A percentile compares a stretch with the other conserved stretches of the same genome.
phyloP scores from a whole-genome alignment of 2,888 invertebrate species.

The Archaeoteleia sp. region DNA sequence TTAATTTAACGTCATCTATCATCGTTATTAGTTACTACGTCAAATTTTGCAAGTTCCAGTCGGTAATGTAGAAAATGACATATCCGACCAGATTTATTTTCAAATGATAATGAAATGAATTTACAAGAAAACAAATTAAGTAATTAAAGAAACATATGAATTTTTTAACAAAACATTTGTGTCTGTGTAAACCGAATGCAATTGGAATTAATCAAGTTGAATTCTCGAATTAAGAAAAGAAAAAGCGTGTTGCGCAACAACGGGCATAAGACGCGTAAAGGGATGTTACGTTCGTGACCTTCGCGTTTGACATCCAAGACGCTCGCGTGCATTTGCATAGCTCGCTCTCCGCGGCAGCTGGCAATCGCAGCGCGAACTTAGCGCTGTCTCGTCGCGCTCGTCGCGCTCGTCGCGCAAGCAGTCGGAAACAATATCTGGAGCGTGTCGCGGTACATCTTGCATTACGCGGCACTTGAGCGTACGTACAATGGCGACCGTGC shows the following conservation, averaged over 20 bases:
- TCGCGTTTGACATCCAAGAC: constrained; percentile 5
- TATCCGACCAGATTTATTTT: too few species aligned
- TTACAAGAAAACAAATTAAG: too few species aligned
- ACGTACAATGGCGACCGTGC: constrained; percentile 47
- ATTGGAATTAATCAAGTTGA: too few species aligned
- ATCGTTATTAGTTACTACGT: too few species aligned
- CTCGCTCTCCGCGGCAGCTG: constrained; percentile 23
- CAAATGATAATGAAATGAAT: too few species aligned
- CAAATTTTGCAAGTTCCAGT: too few species aligned
- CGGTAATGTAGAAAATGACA: too few species aligned
- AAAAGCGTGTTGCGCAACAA: too few species aligned
- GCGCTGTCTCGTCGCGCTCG: constrained; percentile 37
- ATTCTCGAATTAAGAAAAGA: too few species aligned
- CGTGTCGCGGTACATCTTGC: constrained; percentile 62
- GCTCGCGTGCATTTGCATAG: constrained; percentile 13
- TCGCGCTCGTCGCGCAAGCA: constrained; percentile 62
- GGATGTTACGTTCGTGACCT: constrained; percentile 6
- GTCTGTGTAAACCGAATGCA: constrained; percentile 19
- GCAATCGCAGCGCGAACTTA: constrained; percentile 33
- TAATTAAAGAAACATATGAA: too few species aligned
- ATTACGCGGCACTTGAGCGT: constrained; percentile 55
- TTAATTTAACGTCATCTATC: too few species aligned
- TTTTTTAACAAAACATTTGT: too few species aligned
- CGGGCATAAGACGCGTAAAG: constrained; percentile 6
- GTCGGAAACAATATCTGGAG: constrained; percentile 66